Base-by-base conservation (phyloP, 2,797 vertebrate genomes). In the Hafferia zeledoni region DNA sequence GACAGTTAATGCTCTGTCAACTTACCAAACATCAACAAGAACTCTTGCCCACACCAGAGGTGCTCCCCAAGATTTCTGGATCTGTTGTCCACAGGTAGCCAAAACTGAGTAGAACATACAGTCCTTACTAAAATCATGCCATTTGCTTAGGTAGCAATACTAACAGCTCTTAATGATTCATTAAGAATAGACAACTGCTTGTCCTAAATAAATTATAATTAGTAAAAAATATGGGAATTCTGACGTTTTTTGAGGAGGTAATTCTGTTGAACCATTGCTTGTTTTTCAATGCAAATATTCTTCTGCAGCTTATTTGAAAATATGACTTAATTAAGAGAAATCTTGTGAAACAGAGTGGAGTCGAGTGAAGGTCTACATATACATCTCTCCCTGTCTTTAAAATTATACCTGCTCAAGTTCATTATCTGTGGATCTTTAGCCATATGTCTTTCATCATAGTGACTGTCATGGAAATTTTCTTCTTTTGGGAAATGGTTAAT, bases 221-320 rank as follows among this genome's bases (percentile, higher is more conserved):
- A 55, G 6, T 57, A 15, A 44, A 83, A 79, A n/a, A 16, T 1
- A 0, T 0, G 46, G 35, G 16, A 37, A 55, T 53, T 76, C 35
- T 84, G 50, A 30, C 35, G 31, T 0, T 76, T 69, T 63, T 80
- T 9, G 52, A 20, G 39, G 12, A 64, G 35, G 59, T 60, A 77
- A 44, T 95, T 65, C 12, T 11, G n/a, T 67, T 67, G 24, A 89
- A 60, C 25, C 7, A 13, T 15, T 79, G 23, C 24, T 84, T 49
- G 24, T 74, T 79, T 24, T 78, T 64, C 20, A 72, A 1, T 1
- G 3, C 28, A 76, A 71, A 52, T 65, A 33, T 15, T 83, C 7
- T 63, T 82, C 17, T 92, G 41, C 46, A 89, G 25, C 15, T 77
- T 79, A 30, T 56, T 90, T 88, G 44, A 84, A 74, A 93, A 52